Evolutionary conservation across 2,797 vertebrate genomes (phyloP).

Genomic region (Gobio occitaniae): DNA sequence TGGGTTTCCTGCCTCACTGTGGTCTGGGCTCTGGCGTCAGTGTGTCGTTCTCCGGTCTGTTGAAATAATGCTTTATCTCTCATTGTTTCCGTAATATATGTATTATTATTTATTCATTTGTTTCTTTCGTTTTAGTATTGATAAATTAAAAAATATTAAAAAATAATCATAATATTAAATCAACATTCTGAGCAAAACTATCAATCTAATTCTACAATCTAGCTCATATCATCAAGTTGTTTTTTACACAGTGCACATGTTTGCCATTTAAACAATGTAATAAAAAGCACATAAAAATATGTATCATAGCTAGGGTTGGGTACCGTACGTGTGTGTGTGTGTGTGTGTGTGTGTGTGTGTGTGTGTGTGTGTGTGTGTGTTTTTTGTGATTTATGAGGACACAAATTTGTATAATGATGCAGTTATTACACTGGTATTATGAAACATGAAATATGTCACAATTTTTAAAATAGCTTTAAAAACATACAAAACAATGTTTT

Average conservation of each 20-base stretch:
- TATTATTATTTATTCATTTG: neutral
- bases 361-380: no score
- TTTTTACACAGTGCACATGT: neutral
- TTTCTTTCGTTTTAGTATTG: neutral
- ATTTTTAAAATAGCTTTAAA: no score
- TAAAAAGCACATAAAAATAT: neutral
- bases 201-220: neutral
- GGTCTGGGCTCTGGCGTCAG: neutral
- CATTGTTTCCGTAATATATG: neutral
- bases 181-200: neutral
- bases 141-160: no score
- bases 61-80: neutral
- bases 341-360: no score
- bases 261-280: neutral
- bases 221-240: neutral
- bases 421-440: no score
- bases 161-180: no score
- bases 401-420: no score
- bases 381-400: no score
- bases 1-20: neutral
- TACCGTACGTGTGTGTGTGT: no score
- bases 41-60: neutral
- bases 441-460: no score
- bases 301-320: no score
- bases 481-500: no score